A percentile compares a stretch with the other conserved stretches of the same genome.
Evolutionary conservation across 2,888 invertebrate species (phyloP).

Genomic region (Lordiphosa andalusiaca): DNA sequence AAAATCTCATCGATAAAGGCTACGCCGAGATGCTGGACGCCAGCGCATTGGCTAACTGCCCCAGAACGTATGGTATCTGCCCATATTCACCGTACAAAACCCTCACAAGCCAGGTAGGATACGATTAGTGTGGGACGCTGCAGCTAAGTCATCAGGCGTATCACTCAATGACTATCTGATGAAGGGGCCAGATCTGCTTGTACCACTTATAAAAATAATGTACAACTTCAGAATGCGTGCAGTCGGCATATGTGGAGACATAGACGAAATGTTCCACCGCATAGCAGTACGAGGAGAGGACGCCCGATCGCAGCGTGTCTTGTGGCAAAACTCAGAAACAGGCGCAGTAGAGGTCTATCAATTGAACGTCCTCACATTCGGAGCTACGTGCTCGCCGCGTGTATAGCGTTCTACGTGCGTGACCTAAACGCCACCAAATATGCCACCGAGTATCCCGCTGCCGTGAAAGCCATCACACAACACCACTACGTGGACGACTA

Average conservation of each 20-base stretch:
- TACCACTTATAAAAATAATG: neutral
- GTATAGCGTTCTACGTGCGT: too few species aligned
- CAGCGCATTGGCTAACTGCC: too few species aligned
- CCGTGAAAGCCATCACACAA: neutral
- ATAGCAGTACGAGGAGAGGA: too few species aligned
- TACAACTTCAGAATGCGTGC: neutral
- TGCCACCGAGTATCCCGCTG: neutral
- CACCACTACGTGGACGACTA: conserved; percentile 3
- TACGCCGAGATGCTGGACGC: neutral
- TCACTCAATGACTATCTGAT: neutral
- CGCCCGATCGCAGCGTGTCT: too few species aligned
- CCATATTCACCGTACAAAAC: neutral
- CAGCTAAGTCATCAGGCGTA: neutral
- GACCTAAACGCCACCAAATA: too few species aligned
- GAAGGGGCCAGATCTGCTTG: neutral
- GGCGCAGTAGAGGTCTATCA: too few species aligned
- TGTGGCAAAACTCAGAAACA: too few species aligned
- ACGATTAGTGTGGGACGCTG: neutral
- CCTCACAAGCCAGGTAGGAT: neutral
- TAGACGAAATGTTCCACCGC: neutral
- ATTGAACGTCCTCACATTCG: too few species aligned
- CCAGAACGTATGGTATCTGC: neutral
- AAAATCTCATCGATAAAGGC: neutral
- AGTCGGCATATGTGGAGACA: neutral
- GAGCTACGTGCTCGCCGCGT: too few species aligned